A percentile compares a stretch with the other conserved stretches of the same genome.
Evolutionary conservation across 2,797 vertebrate species (phyloP).

Genomic region (Xenops minutus): DNA sequence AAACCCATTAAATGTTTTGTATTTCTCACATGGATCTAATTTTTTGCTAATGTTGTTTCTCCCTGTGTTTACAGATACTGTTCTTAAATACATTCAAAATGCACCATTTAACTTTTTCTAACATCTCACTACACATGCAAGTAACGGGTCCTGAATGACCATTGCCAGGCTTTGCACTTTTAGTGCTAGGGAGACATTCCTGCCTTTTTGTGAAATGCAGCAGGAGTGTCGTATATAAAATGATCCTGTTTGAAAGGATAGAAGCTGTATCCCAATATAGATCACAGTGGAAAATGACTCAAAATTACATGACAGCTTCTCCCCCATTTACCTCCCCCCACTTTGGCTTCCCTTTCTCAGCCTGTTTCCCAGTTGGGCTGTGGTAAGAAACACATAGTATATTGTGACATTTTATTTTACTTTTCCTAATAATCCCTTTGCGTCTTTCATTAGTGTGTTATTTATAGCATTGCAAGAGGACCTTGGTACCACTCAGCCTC

Average conservation of each 20-base stretch:
- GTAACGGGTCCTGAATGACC: not conserved
- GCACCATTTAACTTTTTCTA: slow-evolving; percentile 55
- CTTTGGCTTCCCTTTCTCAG: not conserved
- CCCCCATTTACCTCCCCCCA: not conserved
- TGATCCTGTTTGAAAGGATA: slow-evolving; percentile 39
- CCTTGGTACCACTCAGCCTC: not conserved
- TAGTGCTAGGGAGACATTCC: not conserved
- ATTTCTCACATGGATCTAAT: slow-evolving; percentile 35
- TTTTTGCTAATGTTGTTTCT: slow-evolving; percentile 52
- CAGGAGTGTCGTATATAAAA: slow-evolving; percentile 54
- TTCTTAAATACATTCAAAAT: slow-evolving; percentile 42
- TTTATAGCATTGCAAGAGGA: slow-evolving; percentile 63
- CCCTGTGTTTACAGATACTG: slow-evolving; percentile 41
- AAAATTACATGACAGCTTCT: slow-evolving; percentile 49
- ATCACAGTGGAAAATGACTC: slow-evolving; percentile 66
- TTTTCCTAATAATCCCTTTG: slow-evolving; percentile 45
- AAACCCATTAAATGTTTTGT: slow-evolving; percentile 29
- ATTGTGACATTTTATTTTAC: slow-evolving; percentile 49
- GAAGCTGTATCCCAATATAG: slow-evolving; percentile 46
- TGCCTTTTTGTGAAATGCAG: slow-evolving; percentile 26
- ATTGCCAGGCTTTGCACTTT: slow-evolving; percentile 42
- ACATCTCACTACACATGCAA: not conserved
- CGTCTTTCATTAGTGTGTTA: slow-evolving; percentile 58
- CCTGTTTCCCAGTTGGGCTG: not conserved
- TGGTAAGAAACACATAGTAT: not conserved